phyloP scores from a whole-genome alignment of 2,797 vertebrate species.

The Cebuella pygmaea region DNA sequence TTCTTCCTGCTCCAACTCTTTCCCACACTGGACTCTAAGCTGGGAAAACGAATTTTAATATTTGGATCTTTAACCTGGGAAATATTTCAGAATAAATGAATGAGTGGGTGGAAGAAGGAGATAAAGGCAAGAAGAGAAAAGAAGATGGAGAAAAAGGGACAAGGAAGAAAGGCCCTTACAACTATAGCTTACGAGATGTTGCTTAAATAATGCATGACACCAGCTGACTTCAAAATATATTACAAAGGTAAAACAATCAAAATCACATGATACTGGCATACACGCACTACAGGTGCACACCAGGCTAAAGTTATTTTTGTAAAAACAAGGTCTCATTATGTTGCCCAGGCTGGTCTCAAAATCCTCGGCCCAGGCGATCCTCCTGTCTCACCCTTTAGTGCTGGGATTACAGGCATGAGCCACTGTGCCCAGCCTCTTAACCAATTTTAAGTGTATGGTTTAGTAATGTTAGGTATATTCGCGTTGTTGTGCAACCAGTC shows the following conservation, averaged over 20 bases:
- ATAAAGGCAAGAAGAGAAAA: background rate
- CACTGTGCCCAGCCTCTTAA: background rate
- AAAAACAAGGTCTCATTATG: background rate
- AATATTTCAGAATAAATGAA: background rate
- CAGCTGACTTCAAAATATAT: background rate
- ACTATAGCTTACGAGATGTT: background rate
- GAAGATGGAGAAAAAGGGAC: background rate
- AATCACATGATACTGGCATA: background rate
- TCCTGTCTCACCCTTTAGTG: background rate
- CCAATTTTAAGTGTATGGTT: background rate
- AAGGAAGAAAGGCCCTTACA: background rate
- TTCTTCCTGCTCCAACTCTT: background rate
- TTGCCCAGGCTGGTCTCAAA: background rate
- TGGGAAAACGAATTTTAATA: background rate
- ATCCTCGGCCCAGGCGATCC: background rate
- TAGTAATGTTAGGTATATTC: background rate
- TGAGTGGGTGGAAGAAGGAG: background rate
- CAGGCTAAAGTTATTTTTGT: background rate
- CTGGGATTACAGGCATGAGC: background rate
- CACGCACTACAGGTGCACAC: background rate
- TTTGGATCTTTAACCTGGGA: background rate
- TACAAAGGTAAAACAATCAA: background rate
- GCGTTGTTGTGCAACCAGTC: background rate
- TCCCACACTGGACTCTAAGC: background rate
- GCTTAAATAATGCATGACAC: background rate